These are phyloP conservation scores for Drosophila barbarae DNA, from an alignment of 2,888 invertebrate genomes.

Conservation along the genomic window DNA sequence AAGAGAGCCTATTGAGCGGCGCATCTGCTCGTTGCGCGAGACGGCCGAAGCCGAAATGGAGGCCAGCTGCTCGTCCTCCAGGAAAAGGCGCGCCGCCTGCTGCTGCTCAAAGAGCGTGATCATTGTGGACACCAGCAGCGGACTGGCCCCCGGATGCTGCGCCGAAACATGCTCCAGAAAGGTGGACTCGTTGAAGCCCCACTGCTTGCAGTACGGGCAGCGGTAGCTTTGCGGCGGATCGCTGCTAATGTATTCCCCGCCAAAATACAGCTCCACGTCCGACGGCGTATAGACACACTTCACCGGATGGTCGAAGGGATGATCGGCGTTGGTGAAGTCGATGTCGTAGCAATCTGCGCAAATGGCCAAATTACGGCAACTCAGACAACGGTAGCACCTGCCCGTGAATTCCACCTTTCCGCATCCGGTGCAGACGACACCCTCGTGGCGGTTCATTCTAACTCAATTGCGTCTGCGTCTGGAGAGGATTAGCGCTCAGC, in stretches of 20 bases:
- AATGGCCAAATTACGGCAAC: constrained; percentile 54
- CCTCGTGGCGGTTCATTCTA: constrained; percentile 59
- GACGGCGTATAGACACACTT: constrained; percentile 53
- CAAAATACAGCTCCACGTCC: constrained; percentile 60
- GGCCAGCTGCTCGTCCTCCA: constrained; percentile 62
- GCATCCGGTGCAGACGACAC: constrained; percentile 55
- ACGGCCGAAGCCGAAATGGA: constrained; percentile 50
- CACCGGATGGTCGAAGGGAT: constrained; percentile 63
- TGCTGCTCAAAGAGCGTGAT: constrained; percentile 60
- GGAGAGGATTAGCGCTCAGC: constrained; percentile 6
- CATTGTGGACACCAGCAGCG: constrained; percentile 59
- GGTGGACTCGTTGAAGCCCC: constrained; percentile 63
- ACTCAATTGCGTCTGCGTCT: background rate
- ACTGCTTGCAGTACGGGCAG: constrained; percentile 63
- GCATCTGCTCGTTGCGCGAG: constrained; percentile 54
- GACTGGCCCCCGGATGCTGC: constrained; percentile 50
- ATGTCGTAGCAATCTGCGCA: constrained; percentile 55
- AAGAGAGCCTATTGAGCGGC: constrained; percentile 46
- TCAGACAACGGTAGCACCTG: constrained; percentile 60
- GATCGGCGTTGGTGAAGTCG: constrained; percentile 50
- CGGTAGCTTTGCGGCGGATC: constrained; percentile 66
- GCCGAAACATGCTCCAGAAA: constrained; percentile 58
- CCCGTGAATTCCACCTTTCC: constrained; percentile 49
- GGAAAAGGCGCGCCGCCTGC: constrained; percentile 59
- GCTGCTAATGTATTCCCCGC: constrained; percentile 56